Evolutionary conservation across 2,113 vertebrate species (phyloP), one percentile per base, ranked within the genome.

Genomic region (Tricholaema leucomelas): DNA sequence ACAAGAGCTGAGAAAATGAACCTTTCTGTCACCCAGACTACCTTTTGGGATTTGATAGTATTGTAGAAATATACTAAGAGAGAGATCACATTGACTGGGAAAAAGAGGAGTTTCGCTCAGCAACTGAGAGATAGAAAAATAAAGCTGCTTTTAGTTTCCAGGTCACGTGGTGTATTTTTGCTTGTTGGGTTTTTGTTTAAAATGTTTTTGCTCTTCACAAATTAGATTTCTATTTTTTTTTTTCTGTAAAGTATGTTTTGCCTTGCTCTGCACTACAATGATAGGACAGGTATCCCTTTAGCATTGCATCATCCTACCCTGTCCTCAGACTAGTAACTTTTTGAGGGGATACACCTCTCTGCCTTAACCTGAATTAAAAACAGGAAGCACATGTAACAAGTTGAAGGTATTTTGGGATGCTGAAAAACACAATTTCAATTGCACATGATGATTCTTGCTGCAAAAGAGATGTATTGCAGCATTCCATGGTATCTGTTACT

Each of bases 1-100:
- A 94, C 76, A 93, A 84, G 94, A 81, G 60, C 91, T 94, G 89
- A 86, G 85, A 93, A 92, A 94, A 81, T 86, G 5, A 44, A 8
- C 21, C 6, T 52, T 44, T 40, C 30, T 91, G 80, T 90, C 87
- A 78, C 78, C 79, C 40, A 76, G 81, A 84, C 91, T 92, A 31
- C 28, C 66, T 61, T 94, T 77, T 66, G 77, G 65, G 92, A 79
- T 70, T 92, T 95, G 82, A 75, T 74, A 81, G 65, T 64, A 70
- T 33, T 81, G 40, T 92, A 81, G 72, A 92, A 82, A 91, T 73
- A 88, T 46, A 72, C 7, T 60, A 61, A 61, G 85, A 93, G 81
- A 92, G 92, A 96, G 86, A 76, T 87, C 74, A 90, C 52, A 88
- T 40, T 46, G 55, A 48, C 8, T 58, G 27, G 58, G 52, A 73